These are phyloP conservation scores for Diachrysia chrysitis DNA, from an alignment of 2,888 invertebrate species.

Conservation along the genomic window DNA sequence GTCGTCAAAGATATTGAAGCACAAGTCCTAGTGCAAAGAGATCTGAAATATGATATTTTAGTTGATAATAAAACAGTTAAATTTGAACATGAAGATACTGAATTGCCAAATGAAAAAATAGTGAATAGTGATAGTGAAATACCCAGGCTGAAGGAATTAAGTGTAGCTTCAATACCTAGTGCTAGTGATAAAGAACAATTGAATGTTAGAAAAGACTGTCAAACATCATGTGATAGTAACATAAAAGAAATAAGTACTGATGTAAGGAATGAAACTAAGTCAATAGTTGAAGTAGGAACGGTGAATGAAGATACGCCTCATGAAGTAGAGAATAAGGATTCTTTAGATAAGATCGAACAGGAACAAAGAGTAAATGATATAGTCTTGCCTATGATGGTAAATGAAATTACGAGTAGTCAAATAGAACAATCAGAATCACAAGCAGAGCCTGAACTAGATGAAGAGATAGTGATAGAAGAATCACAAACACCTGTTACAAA, in stretches of 20 bases:
- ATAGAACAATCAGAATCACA: slow-evolving; percentile 47
- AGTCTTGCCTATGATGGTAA: slow-evolving; percentile 63
- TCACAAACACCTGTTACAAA: slow-evolving; percentile 31
- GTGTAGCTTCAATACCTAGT: slow-evolving; percentile 83
- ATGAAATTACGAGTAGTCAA: slow-evolving; percentile 52
- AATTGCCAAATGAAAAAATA: slow-evolving; percentile 82
- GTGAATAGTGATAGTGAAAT: slow-evolving; percentile 78
- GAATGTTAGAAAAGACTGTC: slow-evolving; percentile 83
- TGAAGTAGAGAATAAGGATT: slow-evolving; percentile 65
- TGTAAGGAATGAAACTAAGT: slow-evolving; percentile 82
- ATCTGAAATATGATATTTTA: slow-evolving; percentile 57
- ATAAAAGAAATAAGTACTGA: slow-evolving; percentile 78
- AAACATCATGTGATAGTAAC: slow-evolving; percentile 83
- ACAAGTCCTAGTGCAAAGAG: slow-evolving; percentile 55
- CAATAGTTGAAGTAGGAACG: slow-evolving; percentile 78
- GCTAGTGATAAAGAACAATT: slow-evolving; percentile 80
- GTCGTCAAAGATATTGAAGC: slow-evolving; percentile 62
- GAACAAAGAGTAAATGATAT: slow-evolving; percentile 58
- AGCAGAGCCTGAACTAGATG: slow-evolving; percentile 30
- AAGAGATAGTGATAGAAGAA: slow-evolving; percentile 23
- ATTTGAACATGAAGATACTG: slow-evolving; percentile 63
- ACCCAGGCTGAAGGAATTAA: slow-evolving; percentile 82
- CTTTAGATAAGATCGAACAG: slow-evolving; percentile 52
- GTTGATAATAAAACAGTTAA: slow-evolving; percentile 59
- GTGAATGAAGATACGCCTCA: slow-evolving; percentile 60